Percentiles rank a stretch among this genome's conserved stretches.
These are phyloP conservation scores for Lepidochitona cinerea DNA, from an alignment of 2,888 invertebrate species.

Conservation along the genomic window DNA sequence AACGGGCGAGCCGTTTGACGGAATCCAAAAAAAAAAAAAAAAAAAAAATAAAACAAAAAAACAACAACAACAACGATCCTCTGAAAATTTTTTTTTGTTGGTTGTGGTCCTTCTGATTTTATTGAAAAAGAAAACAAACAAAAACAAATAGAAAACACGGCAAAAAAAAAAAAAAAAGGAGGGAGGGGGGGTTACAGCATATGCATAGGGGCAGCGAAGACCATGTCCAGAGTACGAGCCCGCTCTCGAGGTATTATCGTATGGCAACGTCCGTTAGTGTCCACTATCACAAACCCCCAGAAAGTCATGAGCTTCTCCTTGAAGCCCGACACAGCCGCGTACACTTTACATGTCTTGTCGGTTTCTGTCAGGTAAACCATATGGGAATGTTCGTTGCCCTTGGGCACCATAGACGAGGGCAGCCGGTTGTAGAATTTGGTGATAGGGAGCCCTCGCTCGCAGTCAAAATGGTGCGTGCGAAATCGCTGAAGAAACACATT, in stretches of 20 bases:
- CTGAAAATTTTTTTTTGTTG: not conserved
- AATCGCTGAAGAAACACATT: not conserved
- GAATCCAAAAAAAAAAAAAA: not conserved
- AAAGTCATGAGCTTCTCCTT: not conserved
- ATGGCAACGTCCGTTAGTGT: not conserved
- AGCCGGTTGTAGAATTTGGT: not conserved
- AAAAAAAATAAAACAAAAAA: not conserved
- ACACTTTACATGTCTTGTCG: not conserved
- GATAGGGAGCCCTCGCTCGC: not conserved
- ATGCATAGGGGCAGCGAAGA: no score
- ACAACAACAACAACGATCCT: not conserved
- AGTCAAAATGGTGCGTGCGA: not conserved
- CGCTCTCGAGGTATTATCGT: not conserved
- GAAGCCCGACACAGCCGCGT: not conserved
- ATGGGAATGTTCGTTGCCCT: not conserved
- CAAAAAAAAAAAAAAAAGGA: no score
- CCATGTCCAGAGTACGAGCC: not conserved
- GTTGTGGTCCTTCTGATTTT: no score
- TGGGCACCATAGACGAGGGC: not conserved
- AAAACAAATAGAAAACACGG: no score
- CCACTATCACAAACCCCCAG: not conserved
- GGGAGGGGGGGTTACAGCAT: no score
- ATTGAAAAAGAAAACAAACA: no score
- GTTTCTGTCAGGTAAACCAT: not conserved
- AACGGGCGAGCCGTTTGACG: no score